These are phyloP conservation scores for Megathymus violae DNA, from an alignment of 1,140 invertebrate species.

Conservation along the genomic window DNA sequence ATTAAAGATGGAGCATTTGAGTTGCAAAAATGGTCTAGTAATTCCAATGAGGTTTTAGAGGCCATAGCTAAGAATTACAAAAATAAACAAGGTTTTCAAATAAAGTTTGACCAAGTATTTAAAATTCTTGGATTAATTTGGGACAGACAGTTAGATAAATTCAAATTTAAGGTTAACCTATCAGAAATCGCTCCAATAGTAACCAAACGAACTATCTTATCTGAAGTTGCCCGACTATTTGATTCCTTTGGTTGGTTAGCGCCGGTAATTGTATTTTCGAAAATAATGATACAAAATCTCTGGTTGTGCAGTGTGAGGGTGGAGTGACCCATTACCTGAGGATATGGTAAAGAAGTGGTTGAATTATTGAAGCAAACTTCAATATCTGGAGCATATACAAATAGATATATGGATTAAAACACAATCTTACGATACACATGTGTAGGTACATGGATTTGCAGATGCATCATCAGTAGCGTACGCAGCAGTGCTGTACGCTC, in stretches of 20 bases:
- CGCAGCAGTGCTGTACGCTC: conserved; percentile 49
- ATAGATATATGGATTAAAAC: neutral
- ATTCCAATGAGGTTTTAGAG: conserved; percentile 21
- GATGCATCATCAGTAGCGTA: conserved; percentile 53
- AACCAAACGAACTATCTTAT: neutral
- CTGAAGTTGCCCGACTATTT: conserved; percentile 46
- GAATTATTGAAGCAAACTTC: neutral
- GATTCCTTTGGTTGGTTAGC: conserved; percentile 64
- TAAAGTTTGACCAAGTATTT: conserved; percentile 21
- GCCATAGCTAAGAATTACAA: conserved; percentile 23
- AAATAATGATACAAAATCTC: conserved; percentile 70
- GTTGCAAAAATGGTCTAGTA: conserved; percentile 40
- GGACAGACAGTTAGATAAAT: conserved; percentile 26
- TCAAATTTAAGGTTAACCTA: conserved; percentile 19
- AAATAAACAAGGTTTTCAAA: neutral
- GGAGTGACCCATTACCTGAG: conserved; percentile 56
- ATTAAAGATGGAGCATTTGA: conserved; percentile 35
- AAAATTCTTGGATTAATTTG: conserved; percentile 36
- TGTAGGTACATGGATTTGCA: conserved; percentile 53
- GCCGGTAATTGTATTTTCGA: conserved; percentile 60
- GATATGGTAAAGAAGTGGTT: conserved; percentile 13
- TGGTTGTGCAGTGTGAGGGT: conserved; percentile 57
- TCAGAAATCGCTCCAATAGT: conserved; percentile 23
- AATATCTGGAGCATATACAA: neutral
- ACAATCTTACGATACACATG: neutral